Percentiles rank a stretch among this genome's conserved stretches.
Evolutionary conservation across 2,888 invertebrate species (phyloP).

Genomic region (Sesia apiformis): DNA sequence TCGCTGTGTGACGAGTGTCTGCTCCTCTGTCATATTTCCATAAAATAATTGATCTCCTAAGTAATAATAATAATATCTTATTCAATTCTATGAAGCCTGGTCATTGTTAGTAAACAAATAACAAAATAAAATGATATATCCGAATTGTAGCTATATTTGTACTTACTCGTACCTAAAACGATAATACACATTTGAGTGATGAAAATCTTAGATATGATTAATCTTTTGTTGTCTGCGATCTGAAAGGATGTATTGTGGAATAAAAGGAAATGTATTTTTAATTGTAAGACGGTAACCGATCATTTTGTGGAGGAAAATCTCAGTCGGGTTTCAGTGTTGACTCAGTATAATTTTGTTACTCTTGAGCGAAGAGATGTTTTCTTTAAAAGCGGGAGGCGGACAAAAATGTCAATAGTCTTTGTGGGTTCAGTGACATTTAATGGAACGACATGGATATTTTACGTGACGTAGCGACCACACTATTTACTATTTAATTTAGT

Average conservation of each 20-base stretch:
- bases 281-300: background rate
- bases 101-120: too few species aligned
- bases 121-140: too few species aligned
- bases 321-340: conserved; percentile 7
- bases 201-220: too few species aligned
- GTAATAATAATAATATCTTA: too few species aligned
- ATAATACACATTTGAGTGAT: too few species aligned
- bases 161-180: too few species aligned
- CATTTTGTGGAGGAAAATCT: background rate
- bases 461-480: background rate
- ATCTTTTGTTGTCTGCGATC: too few species aligned
- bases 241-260: background rate
- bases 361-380: conserved; percentile 14
- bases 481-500: background rate
- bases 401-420: conserved; percentile 1
- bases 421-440: background rate
- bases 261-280: background rate
- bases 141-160: too few species aligned
- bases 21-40: too few species aligned
- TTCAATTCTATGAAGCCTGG: too few species aligned
- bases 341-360: conserved; percentile 16
- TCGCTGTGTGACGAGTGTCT: too few species aligned
- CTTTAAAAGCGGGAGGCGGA: conserved; percentile 9
- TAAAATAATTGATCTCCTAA: too few species aligned
- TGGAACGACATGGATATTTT: background rate